Base-by-base conservation (phyloP, 2,888 invertebrate species). In the Melangyna quadrimaculata region DNA sequence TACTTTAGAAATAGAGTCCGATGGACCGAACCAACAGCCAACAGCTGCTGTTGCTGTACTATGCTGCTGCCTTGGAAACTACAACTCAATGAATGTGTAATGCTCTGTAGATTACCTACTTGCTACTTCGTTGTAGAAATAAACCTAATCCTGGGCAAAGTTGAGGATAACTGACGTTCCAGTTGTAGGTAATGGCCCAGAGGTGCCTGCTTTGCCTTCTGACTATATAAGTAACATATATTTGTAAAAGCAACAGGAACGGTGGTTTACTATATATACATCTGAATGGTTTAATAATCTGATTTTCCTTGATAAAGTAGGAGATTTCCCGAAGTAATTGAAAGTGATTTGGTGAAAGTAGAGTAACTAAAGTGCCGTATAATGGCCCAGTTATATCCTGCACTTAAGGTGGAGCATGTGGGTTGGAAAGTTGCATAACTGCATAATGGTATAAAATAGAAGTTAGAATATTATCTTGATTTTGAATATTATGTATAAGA, bases 211-310 rank as follows among this genome's bases (percentile, higher is more conserved):
- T 40, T 32, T 65, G 24, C 63, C 63, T 51, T n/a, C n/a, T 51
- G 61, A 14, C 10, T 40, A 40, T 19, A 19, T 1, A 3, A 43
- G n/a, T 55, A 17, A 12, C 29, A 65, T 59, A 27, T 59, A 69
- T 61, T 61, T 75, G 53, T 17, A 48, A n/a, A 7, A 29, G 43
- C 59, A 40, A 27, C 22, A 45, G 17, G 48, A 24, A 61, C 27
- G 37, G 51, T 51, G 53, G 63, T 55, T 69, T 69, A 40, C 22
- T 45, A 19, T 67, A 43, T n/a, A n/a, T n/a, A 24, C 17, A 61
- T 24, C 57, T 48, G 57, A 59, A 83, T 74, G 57, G 83, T 78
- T 78, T 83, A 79, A 74, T 83, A 79, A 83, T 83, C 73, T 70
- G 74, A 65, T 79, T 69, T 65, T 48, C 40, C 57, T 55, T 22